Evolutionary conservation across 2,113 vertebrate species (phyloP).

Genomic region (Pantherophis guttatus): DNA sequence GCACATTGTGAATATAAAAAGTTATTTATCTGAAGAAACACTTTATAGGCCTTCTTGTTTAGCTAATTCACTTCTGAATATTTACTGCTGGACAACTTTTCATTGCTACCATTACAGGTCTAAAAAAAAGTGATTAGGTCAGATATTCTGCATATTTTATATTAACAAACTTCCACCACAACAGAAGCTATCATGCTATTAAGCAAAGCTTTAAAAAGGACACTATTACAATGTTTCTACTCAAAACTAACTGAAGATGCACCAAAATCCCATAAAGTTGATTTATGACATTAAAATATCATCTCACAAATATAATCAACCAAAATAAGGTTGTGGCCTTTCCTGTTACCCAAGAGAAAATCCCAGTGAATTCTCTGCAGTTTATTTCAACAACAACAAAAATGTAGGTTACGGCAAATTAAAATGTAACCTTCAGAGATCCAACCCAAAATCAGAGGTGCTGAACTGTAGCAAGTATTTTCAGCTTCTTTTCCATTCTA

Average conservation of each 20-base stretch:
- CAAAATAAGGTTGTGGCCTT: not conserved
- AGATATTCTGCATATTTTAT: not conserved
- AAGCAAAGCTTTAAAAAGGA: not conserved
- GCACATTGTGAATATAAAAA: not conserved
- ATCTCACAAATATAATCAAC: not conserved
- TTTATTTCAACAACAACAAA: not conserved
- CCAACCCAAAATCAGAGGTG: not conserved
- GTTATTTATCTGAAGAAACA: conserved; percentile 1
- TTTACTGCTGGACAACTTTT: not conserved
- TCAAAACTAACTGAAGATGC: not conserved
- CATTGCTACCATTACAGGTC: not conserved
- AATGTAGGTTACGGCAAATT: not conserved
- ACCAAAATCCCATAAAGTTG: not conserved
- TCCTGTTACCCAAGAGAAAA: not conserved
- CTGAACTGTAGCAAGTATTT: rapidly evolving
- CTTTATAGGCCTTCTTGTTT: not conserved
- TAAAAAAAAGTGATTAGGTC: not conserved
- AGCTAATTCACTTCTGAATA: not conserved
- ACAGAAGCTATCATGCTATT: not conserved
- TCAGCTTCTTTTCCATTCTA: not conserved
- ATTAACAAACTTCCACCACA: not conserved
- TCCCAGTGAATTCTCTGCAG: not conserved
- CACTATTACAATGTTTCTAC: not conserved
- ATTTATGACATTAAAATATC: not conserved
- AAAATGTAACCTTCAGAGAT: not conserved